Evolutionary conservation across 2,888 invertebrate species (phyloP).

Genomic region (Euproctis similis): DNA sequence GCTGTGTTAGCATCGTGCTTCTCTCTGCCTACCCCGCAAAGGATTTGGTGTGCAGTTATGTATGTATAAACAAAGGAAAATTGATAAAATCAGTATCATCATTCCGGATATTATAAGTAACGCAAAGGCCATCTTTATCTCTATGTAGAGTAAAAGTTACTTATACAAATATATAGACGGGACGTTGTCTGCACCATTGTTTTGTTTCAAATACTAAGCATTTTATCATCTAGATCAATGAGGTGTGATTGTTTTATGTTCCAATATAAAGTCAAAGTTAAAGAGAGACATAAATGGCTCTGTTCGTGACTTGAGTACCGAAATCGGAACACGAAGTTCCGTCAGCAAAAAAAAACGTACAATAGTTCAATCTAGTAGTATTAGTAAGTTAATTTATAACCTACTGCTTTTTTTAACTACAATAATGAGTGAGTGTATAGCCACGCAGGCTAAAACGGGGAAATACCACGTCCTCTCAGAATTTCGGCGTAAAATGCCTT

Average conservation of each 20-base stretch:
- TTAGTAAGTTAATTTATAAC: too few species aligned
- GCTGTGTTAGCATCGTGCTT: too few species aligned
- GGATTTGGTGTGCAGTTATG: too few species aligned
- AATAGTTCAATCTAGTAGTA: too few species aligned
- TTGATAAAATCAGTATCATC: conserved; percentile 4
- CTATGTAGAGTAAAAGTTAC: conserved; percentile 22
- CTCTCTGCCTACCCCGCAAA: too few species aligned
- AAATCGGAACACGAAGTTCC: too few species aligned
- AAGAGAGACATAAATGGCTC: not conserved
- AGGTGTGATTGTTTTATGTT: conserved; percentile 5
- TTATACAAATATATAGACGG: conserved; percentile 23
- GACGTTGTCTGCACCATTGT: conserved; percentile 13
- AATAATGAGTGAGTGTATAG: too few species aligned
- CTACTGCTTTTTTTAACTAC: too few species aligned
- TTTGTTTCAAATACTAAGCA: conserved; percentile 12
- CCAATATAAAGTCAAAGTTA: conserved; percentile 5
- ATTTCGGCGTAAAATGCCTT: too few species aligned
- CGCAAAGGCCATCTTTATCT: conserved; percentile 8
- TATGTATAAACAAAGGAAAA: conserved; percentile 2
- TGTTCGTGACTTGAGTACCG: conserved; percentile 1
- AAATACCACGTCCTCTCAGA: too few species aligned
- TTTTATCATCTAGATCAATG: conserved; percentile 9
- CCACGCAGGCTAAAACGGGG: too few species aligned
- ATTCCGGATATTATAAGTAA: conserved; percentile 7
- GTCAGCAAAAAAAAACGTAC: too few species aligned